Conservation (phyloP, 2,888 invertebrate species). For the Noctua comes region DNA sequence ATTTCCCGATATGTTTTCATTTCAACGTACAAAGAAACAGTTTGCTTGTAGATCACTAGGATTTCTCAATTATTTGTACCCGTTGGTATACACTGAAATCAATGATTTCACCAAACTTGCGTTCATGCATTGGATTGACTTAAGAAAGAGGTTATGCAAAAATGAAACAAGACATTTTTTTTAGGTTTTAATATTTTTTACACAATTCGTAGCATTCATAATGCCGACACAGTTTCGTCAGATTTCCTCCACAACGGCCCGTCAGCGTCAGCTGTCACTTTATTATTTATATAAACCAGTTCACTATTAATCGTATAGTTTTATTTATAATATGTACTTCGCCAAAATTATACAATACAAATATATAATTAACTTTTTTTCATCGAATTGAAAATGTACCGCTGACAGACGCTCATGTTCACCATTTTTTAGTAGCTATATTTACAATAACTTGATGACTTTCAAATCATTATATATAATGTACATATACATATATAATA, state of each 20-base stretch:
- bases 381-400: slow-evolving; percentile 75
- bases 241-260: slow-evolving; percentile 76
- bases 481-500: slow-evolving; percentile 88
- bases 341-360: slow-evolving; percentile 86
- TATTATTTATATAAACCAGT: slow-evolving; percentile 79
- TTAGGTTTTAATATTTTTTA: slow-evolving; percentile 91
- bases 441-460: slow-evolving; percentile 89
- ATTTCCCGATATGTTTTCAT: not conserved
- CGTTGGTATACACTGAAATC: not conserved
- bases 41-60: not conserved
- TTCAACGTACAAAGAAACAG: not conserved
- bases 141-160: slow-evolving; percentile 54
- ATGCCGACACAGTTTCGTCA: slow-evolving; percentile 88
- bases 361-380: slow-evolving; percentile 84
- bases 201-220: slow-evolving; percentile 91
- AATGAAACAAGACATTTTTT: slow-evolving; percentile 88
- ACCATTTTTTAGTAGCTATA: slow-evolving; percentile 84
- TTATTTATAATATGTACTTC: slow-evolving; percentile 79
- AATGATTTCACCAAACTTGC: not conserved
- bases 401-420: slow-evolving; percentile 84
- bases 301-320: slow-evolving; percentile 76
- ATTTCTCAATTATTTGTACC: not conserved
- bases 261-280: slow-evolving; percentile 79
- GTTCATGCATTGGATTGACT: not conserved
- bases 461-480: slow-evolving; percentile 87